These are phyloP conservation scores for Lepus europaeus DNA, from an alignment of 2,113 vertebrate species.

Conservation along the genomic window DNA sequence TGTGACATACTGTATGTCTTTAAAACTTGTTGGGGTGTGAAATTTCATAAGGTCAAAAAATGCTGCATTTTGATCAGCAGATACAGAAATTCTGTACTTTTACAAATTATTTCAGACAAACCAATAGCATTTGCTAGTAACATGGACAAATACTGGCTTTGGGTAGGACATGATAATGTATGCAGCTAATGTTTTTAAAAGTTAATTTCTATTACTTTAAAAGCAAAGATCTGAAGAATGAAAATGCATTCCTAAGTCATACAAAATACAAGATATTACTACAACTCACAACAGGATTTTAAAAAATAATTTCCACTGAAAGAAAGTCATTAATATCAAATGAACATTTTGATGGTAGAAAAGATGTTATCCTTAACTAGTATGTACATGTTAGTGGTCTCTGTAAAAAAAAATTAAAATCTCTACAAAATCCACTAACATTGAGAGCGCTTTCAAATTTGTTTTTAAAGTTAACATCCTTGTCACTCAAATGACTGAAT, in stretches of 20 bases:
- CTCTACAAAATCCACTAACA: not conserved
- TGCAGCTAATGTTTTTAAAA: slow-evolving; percentile 6
- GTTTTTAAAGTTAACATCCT: not conserved
- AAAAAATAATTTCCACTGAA: slow-evolving; percentile 46
- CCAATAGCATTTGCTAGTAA: slow-evolving; percentile 62
- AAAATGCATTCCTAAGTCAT: slow-evolving; percentile 43
- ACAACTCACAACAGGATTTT: not conserved
- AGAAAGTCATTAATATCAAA: slow-evolving; percentile 33
- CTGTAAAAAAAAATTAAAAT: not conserved
- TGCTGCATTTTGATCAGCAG: slow-evolving; percentile 82
- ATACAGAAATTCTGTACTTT: slow-evolving; percentile 76
- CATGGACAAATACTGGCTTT: not conserved
- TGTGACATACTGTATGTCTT: slow-evolving; percentile 84
- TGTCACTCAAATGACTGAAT: slow-evolving; percentile 14
- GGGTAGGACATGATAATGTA: not conserved
- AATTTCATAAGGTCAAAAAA: slow-evolving; percentile 86
- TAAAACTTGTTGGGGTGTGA: slow-evolving; percentile 84
- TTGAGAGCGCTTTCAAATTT: not conserved
- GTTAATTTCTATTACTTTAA: slow-evolving; percentile 26
- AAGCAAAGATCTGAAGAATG: slow-evolving; percentile 13
- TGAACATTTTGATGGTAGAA: not conserved
- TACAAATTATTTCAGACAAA: slow-evolving; percentile 78
- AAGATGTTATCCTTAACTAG: slow-evolving; percentile 40
- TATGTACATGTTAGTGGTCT: not conserved
- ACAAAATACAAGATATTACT: slow-evolving; percentile 58